Evolutionary conservation across 2,888 invertebrate genomes (phyloP), one percentile per base, ranked within the genome.

Genomic region (Brachyptera risi): DNA sequence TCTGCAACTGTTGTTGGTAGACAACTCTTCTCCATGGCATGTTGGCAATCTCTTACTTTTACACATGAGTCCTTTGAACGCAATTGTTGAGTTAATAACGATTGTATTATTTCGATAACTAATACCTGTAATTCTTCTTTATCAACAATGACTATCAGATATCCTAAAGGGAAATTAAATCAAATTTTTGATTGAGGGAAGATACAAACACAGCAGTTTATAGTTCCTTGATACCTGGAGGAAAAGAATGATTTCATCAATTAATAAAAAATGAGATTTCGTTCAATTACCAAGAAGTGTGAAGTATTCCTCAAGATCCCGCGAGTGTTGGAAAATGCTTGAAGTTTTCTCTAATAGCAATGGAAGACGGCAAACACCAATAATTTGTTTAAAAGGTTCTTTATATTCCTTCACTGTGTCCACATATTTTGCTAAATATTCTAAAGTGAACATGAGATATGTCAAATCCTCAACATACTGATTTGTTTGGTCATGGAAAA

Each of bases 21-120:
- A 17, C 19, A 23, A 15, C 54, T 54, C 7, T 31, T 19, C 38
- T 54, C 54, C 54, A 51, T 51, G 1, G 51, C 51, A 11, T n/a
- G 19, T 15, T 13, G 23, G 51, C 51, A 51, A 15, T 4, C 15
- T 31, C 31, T 13, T 1, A 51, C n/a, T 9, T 31, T 21, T 9
- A 54, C 54, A 11, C 51, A 31, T 15, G 31, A 31, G 27, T 15
- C 11, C 17, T 51, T 51, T 9, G n/a, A 4, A 31, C 15, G 51
- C n/a, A 13, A 15, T 19, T 31, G 9, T 17, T 13, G 5, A 13
- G 38, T 19, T 37, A 37, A 21, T 23, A 54, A 21, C 11, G 37
- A 17, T 3, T 37, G 37, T 1, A 54, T 19, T 7, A 19, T 37
- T 9, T 21, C 35, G 11, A 54, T 17, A 17, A 37, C 15, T 23